Conservation (phyloP, 2,888 invertebrate species). For the Drosophila vallismaia region DNA sequence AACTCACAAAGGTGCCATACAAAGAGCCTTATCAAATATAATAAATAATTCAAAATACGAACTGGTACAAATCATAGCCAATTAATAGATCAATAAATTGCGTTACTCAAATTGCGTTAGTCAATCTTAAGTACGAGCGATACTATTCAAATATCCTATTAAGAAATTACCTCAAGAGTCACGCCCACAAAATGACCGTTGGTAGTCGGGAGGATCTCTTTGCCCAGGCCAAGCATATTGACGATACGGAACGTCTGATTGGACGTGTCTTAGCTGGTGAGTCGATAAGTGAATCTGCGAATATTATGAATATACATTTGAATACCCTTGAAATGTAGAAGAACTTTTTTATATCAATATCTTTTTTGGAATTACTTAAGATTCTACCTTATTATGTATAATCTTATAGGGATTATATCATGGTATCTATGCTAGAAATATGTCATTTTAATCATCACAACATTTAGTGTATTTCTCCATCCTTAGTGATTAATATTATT, state of each 20-base stretch:
- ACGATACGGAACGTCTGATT: conserved; percentile 83
- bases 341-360: no score
- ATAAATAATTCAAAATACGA: conserved; percentile 2
- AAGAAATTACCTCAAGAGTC: neutral
- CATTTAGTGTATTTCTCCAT: neutral
- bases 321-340: neutral
- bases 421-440: no score
- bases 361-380: no score
- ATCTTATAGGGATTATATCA: no score
- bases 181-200: conserved; percentile 79
- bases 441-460: neutral
- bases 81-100: conserved; percentile 33
- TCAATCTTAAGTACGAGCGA: conserved; percentile 4
- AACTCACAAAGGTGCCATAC: conserved; percentile 64
- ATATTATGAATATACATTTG: neutral
- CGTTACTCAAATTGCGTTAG: conserved; percentile 23
- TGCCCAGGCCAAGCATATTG: conserved; percentile 81
- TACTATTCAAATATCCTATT: conserved; percentile 1
- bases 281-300: conserved; percentile 43
- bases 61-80: conserved; percentile 25
- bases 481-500: neutral
- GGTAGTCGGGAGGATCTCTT: conserved; percentile 83
- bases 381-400: no score
- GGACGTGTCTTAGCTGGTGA: conserved; percentile 83
- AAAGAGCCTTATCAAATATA: conserved; percentile 22